Percentiles rank a stretch among this genome's conserved stretches.
phyloP scores from a whole-genome alignment of 1,140 invertebrate genomes.

The Sycophila sp. region DNA sequence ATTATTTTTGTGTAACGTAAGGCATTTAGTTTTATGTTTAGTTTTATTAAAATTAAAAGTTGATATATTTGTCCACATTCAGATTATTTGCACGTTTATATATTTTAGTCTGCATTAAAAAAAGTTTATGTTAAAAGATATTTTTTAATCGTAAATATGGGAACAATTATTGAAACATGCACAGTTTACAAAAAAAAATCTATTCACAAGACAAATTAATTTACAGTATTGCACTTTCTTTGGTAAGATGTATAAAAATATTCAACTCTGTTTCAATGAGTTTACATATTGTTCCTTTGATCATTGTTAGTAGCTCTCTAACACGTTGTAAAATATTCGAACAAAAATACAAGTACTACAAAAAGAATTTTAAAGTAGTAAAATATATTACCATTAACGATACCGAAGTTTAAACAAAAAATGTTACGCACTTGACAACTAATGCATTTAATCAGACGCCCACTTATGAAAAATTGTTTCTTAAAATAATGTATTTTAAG shows the following conservation, averaged over 20 bases:
- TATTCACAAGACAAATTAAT: slow-evolving; percentile 11
- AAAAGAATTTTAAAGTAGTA: slow-evolving; percentile 20
- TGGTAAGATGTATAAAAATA: slow-evolving; percentile 15
- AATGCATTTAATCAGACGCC: slow-evolving; percentile 32
- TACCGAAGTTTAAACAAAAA: too few relatives aligned
- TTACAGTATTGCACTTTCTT: slow-evolving; percentile 32
- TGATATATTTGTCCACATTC: too few relatives aligned
- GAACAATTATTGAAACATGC: slow-evolving; percentile 18
- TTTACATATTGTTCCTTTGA: slow-evolving; percentile 31
- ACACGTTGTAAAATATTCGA: slow-evolving; percentile 9
- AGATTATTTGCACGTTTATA: too few relatives aligned
- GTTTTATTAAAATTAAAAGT: background rate
- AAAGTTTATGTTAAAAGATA: too few relatives aligned
- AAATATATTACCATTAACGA: slow-evolving; percentile 5
- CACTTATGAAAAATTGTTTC: background rate
- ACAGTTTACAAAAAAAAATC: slow-evolving; percentile 3
- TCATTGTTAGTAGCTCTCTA: slow-evolving; percentile 34
- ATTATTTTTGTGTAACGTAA: background rate
- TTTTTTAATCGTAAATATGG: slow-evolving; percentile 17
- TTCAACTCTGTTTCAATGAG: slow-evolving; percentile 2
- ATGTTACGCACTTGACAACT: too few relatives aligned
- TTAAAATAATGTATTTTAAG: slow-evolving; percentile 17
- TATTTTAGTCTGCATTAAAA: too few relatives aligned
- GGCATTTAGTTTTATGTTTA: slow-evolving; percentile 11
- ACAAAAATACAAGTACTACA: slow-evolving; percentile 16